These are phyloP conservation scores for Cheilosia soror DNA, from an alignment of 2,888 invertebrate species.

Conservation along the genomic window DNA sequence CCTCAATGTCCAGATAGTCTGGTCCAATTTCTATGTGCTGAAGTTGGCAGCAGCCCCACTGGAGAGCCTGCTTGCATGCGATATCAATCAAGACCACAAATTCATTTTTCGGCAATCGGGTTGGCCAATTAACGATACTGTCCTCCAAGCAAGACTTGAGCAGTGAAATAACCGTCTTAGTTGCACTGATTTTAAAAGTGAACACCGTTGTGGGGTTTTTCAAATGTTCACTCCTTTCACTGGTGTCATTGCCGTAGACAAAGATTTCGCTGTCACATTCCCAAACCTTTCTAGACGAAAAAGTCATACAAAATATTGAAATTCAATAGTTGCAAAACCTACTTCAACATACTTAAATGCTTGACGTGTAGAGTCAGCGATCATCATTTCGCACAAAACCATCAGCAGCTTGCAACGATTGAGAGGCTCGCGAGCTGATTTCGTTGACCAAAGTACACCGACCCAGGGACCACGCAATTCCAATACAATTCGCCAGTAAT, in stretches of 20 bases:
- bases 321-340: background rate
- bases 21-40: constrained; percentile 78
- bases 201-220: constrained; percentile 76
- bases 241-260: constrained; percentile 78
- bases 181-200: constrained; percentile 78
- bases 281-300: constrained; percentile 76
- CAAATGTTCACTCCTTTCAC: constrained; percentile 54
- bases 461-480: constrained; percentile 78
- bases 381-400: constrained; percentile 78
- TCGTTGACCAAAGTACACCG: constrained; percentile 77
- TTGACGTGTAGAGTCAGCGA: constrained; percentile 76
- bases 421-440: constrained; percentile 54
- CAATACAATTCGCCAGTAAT: constrained; percentile 78
- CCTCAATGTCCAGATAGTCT: constrained; percentile 12
- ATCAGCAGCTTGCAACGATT: constrained; percentile 78
- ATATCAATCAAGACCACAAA: constrained; percentile 78
- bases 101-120: constrained; percentile 76
- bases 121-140: constrained; percentile 65
- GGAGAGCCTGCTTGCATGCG: constrained; percentile 77
- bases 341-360: constrained; percentile 77
- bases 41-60: constrained; percentile 79
- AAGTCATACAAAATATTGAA: background rate
- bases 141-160: constrained; percentile 77
- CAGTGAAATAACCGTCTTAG: constrained; percentile 73
- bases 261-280: constrained; percentile 77